These are phyloP conservation scores for Sipha flava DNA, from an alignment of 1,140 invertebrate species.

Conservation along the genomic window DNA sequence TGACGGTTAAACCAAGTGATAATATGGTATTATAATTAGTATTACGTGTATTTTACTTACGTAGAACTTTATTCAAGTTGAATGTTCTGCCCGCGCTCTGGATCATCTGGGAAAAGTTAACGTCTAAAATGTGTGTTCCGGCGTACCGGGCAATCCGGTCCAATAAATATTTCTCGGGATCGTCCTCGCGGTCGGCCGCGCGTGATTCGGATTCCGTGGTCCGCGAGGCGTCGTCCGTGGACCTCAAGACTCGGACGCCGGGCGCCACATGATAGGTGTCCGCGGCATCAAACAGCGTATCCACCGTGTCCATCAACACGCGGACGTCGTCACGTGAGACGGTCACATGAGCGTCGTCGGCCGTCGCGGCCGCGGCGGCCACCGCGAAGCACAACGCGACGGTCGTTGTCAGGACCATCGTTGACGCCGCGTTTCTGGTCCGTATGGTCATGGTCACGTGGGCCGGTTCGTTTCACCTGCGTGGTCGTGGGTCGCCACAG, in stretches of 20 bases:
- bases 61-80: background rate
- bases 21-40: too few species aligned
- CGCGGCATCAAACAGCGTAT: background rate
- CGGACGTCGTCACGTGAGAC: background rate
- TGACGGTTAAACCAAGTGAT: too few species aligned
- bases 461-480: background rate
- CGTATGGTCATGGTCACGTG: background rate
- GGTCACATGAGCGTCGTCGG: background rate
- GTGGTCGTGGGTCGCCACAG: too few species aligned
- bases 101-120: constrained; percentile 8
- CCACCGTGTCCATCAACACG: background rate
- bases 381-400: background rate
- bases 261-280: background rate
- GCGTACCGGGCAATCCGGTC: constrained; percentile 3
- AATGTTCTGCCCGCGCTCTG: background rate
- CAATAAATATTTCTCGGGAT: constrained; percentile 10
- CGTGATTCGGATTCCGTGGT: background rate
- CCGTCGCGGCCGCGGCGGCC: background rate
- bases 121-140: constrained; percentile 18
- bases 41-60: too few species aligned
- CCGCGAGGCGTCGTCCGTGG: background rate
- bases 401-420: background rate
- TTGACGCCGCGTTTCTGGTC: background rate
- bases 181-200: background rate
- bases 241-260: background rate